A percentile compares a stretch with the other conserved stretches of the same genome.
These are phyloP conservation scores for Ptychobarbus kaznakovi DNA, from an alignment of 2,797 vertebrate species.

Conservation along the genomic window DNA sequence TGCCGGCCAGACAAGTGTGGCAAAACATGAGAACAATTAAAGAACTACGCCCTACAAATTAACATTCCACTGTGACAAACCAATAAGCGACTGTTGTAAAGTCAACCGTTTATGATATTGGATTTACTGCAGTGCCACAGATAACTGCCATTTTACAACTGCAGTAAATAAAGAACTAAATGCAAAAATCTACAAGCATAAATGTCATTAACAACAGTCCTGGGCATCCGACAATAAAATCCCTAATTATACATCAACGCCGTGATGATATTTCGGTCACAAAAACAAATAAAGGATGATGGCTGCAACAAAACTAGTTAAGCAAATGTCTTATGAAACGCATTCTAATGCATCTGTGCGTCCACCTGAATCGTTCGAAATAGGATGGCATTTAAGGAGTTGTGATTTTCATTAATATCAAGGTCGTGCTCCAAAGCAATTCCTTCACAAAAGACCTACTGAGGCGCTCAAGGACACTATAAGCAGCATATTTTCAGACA, in stretches of 20 bases:
- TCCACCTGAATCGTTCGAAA: conserved; percentile 30
- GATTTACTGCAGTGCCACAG: conserved; percentile 52
- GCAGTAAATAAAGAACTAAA: conserved; percentile 40
- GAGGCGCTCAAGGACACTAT: conserved; percentile 50
- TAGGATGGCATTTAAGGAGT: conserved; percentile 50
- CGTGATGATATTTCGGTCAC: conserved; percentile 17
- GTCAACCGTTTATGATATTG: conserved; percentile 48
- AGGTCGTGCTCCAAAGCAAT: conserved; percentile 55
- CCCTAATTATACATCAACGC: conserved; percentile 32
- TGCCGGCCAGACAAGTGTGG: conserved; percentile 6
- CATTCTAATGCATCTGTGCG: conserved; percentile 43
- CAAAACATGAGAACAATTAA: conserved; percentile 55
- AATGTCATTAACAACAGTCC: conserved; percentile 39
- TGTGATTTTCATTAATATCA: conserved; percentile 58
- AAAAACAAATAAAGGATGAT: conserved; percentile 24
- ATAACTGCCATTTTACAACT: conserved; percentile 55
- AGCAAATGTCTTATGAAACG: conserved; percentile 13
- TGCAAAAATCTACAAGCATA: conserved; percentile 41
- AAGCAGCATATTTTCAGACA: conserved; percentile 48
- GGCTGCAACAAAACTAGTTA: background rate
- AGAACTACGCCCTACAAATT: conserved; percentile 55
- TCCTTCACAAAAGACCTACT: conserved; percentile 47
- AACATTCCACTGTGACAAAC: conserved; percentile 51
- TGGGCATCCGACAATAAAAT: conserved; percentile 40
- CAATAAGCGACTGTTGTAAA: conserved; percentile 59